Percentiles rank a stretch among this genome's conserved stretches.
Conservation (phyloP, 2,113 vertebrate genomes). For the Syrmaticus mikado region DNA sequence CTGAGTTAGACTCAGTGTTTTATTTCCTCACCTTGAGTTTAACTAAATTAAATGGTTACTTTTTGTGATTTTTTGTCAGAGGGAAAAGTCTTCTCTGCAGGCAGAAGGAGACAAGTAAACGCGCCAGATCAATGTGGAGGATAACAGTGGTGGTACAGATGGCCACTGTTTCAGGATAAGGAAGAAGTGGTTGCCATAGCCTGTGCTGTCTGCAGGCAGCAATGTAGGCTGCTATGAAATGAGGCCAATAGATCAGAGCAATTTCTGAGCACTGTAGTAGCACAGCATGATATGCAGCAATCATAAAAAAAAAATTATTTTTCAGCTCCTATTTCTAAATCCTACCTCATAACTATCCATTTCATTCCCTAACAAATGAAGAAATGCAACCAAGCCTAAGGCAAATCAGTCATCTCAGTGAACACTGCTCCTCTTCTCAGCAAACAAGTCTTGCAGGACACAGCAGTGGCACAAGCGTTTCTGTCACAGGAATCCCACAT, state of each 20-base stretch:
- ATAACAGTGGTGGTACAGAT: neutral
- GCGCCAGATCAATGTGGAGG: neutral
- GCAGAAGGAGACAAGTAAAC: neutral
- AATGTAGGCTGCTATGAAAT: neutral
- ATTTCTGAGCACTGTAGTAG: neutral
- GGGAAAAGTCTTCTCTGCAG: neutral
- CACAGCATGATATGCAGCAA: neutral
- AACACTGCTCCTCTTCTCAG: neutral
- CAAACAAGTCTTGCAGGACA: neutral
- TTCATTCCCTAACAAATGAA: neutral
- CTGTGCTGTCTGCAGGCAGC: neutral
- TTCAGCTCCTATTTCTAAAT: neutral
- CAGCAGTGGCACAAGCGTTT: neutral
- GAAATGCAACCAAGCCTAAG: neutral
- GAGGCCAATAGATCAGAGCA: neutral
- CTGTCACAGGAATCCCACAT: neutral
- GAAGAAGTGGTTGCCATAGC: neutral
- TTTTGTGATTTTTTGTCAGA: neutral
- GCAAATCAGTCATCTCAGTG: neutral
- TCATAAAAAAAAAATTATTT: neutral
- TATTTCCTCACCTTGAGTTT: neutral
- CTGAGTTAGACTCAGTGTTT: neutral
- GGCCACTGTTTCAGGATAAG: neutral
- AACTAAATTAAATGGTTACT: neutral
- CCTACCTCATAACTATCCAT: neutral